Conservation (phyloP, 2,113 vertebrate species). For the Rhipidura dahli region DNA sequence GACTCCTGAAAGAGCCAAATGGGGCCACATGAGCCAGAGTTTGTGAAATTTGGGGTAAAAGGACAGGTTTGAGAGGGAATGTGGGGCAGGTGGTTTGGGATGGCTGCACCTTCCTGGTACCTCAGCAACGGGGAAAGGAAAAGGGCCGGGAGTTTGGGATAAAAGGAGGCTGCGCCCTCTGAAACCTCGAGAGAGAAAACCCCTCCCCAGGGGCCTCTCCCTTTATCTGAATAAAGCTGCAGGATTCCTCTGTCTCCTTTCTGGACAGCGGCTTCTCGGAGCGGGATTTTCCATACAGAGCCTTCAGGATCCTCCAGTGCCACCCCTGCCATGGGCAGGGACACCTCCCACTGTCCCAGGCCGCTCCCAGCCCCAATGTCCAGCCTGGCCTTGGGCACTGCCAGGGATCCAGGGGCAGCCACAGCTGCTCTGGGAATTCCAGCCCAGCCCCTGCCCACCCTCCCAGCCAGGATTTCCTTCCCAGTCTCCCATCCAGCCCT, state of each 20-base stretch:
- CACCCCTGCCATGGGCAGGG: not conserved
- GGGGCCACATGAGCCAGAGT: not conserved
- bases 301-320: not conserved
- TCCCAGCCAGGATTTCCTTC: no score
- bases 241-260: not conserved
- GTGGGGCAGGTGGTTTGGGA: not conserved
- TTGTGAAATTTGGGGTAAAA: not conserved
- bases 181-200: not conserved
- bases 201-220: not conserved
- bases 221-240: accelerated
- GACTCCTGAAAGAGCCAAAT: not conserved
- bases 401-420: not conserved
- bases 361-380: no score
- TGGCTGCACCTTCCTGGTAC: not conserved
- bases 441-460: no score
- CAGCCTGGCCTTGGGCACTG: not conserved
- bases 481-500: no score
- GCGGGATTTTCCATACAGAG: not conserved
- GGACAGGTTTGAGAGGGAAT: not conserved
- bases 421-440: not conserved
- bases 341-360: not conserved
- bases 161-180: not conserved
- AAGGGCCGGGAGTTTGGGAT: not conserved
- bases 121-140: not conserved
- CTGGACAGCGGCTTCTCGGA: not conserved